Evolutionary conservation across 2,888 invertebrate species (phyloP).

Genomic region (Athalia rosae): DNA sequence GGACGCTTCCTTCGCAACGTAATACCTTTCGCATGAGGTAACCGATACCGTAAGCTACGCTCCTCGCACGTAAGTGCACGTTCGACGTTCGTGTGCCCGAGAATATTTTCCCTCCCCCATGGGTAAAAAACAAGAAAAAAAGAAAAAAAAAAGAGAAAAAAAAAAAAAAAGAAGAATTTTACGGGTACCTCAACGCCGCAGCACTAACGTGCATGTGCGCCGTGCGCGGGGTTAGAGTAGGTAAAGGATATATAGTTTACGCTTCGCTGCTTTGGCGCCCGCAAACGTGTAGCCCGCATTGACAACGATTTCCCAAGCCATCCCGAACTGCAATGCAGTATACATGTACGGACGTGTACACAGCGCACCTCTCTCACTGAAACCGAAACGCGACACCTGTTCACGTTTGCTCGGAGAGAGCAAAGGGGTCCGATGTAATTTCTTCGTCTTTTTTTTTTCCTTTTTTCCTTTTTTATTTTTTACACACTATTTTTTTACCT

Average conservation of each 20-base stretch:
- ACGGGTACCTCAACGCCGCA: neutral
- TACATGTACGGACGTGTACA: neutral
- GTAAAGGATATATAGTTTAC: constrained; percentile 33
- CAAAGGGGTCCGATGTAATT: neutral
- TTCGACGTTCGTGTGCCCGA: constrained; percentile 3
- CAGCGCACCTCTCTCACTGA: neutral
- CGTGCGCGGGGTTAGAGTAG: neutral
- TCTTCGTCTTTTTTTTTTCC: neutral
- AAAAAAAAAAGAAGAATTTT: constrained; percentile 2
- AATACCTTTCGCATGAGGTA: constrained; percentile 16
- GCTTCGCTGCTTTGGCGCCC: constrained; percentile 35
- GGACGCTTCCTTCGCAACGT: constrained; percentile 1
- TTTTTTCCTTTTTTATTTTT: neutral
- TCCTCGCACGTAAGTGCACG: no score
- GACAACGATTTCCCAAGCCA: constrained; percentile 34
- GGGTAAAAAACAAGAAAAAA: no score
- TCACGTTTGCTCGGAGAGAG: constrained; percentile 8
- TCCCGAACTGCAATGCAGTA: neutral
- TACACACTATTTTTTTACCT: no score
- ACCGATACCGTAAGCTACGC: neutral
- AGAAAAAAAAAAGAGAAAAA: no score
- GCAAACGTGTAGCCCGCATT: constrained; percentile 36
- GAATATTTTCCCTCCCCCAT: constrained; percentile 15
- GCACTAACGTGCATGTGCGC: neutral
- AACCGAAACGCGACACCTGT: constrained; percentile 41